Evolutionary conservation across 2,888 invertebrate genomes (phyloP).

Genomic region (Tiliacea aurago): DNA sequence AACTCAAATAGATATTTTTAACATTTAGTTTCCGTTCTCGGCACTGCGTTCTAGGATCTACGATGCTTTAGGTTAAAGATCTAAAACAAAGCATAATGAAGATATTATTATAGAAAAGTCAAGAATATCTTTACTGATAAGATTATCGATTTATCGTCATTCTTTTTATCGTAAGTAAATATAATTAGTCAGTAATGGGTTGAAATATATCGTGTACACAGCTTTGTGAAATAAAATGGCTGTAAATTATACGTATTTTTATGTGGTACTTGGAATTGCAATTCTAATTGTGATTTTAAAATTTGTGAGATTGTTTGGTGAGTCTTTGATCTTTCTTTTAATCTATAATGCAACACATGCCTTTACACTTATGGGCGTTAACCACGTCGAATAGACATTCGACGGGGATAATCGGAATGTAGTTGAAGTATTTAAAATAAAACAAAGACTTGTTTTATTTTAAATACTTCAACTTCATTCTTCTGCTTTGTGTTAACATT

Average conservation of each 20-base stretch:
- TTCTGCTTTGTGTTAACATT: not conserved
- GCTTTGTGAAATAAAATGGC: slow-evolving; percentile 29
- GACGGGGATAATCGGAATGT: no score
- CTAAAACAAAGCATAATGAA: slow-evolving; percentile 16
- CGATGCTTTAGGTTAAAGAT: slow-evolving; percentile 8
- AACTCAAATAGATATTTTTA: not conserved
- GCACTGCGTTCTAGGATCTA: not conserved
- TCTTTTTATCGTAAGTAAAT: slow-evolving; percentile 26
- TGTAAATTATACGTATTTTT: slow-evolving; percentile 12
- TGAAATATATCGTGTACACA: slow-evolving; percentile 1
- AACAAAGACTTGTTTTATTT: no score
- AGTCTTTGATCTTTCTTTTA: slow-evolving; percentile 15
- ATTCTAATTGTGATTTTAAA: slow-evolving; percentile 33
- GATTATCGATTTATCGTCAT: slow-evolving; percentile 31
- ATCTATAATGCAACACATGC: not conserved
- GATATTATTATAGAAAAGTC: slow-evolving; percentile 26
- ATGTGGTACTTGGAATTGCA: slow-evolving; percentile 10
- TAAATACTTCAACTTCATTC: no score
- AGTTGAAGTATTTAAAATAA: no score
- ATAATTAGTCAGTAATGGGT: slow-evolving; percentile 43
- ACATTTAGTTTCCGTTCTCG: not conserved
- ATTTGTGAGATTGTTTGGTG: slow-evolving; percentile 23
- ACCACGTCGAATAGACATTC: no score
- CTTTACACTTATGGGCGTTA: not conserved
- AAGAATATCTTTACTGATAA: slow-evolving; percentile 40